Base-by-base conservation (phyloP, 37 sponge, comb jelly and placozoan species). In the Trichoplax adhaerens region DNA sequence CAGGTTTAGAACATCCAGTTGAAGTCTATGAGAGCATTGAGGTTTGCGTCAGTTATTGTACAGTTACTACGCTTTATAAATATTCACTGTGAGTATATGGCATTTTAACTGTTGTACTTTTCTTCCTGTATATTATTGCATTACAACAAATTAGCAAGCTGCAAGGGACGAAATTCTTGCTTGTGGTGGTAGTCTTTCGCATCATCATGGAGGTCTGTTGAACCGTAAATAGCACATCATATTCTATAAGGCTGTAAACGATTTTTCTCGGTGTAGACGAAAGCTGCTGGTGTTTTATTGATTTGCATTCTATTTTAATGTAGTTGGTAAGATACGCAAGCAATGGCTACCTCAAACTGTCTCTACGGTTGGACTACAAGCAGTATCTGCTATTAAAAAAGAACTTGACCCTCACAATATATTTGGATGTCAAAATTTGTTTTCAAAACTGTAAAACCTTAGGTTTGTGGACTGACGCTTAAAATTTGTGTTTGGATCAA, bases 281-380 rank as follows among this genome's bases (percentile, higher is more conserved):
- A 5, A 54, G 48, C 1, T 1, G 48, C 47, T 1, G 52, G 49
- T 47, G 3, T 46, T 5, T 59, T 4, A 4, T 61, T 58, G 8
- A 47, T 73, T 64, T 7, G 49, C 1, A 2, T 67, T 58, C 53
- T 3, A 12, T 72, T 3, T 8, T 49, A 51, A 12, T 75, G 2
- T 56, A 88, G 91, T 94, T 81, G 95, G 95, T 0, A 94, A 94
- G 78, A 66, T 94, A 48, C 75, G 95, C 52, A 86, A 84, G 65
- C 76, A 72, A 12, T 94, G 84, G 80, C 57, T 94, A 54, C 54
- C 70, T 54, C 76, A 77, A 2, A 69, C 83, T 52, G 57, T 94
- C 2, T 86, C 90, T 4, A n/a, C 76, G 6, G 65, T 74, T 46
- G 90, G 85, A 57, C 82, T 89, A 57, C 82, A 83, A 0, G 72